Evolutionary conservation across 2,797 vertebrate genomes (phyloP).

Genomic region (Takifugu ocellatus): DNA sequence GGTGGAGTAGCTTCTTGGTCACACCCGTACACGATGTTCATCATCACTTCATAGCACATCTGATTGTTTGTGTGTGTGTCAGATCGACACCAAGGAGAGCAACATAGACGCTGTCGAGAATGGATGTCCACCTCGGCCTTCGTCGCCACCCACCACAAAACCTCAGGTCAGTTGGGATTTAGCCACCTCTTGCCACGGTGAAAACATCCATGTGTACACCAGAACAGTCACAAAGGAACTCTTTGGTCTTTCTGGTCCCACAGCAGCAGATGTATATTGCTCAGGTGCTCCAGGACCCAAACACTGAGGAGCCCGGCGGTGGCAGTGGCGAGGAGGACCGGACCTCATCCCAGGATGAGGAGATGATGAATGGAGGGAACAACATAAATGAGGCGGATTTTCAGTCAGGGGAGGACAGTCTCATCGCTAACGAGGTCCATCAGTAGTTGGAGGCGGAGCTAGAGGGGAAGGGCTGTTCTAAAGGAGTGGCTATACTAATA

Average conservation of each 20-base stretch:
- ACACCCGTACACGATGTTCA: no score
- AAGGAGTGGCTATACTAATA: conserved; percentile 3
- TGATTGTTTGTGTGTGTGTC: neutral
- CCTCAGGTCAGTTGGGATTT: conserved; percentile 49
- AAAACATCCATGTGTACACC: conserved; percentile 1
- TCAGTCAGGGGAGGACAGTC: conserved; percentile 98
- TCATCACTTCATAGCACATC: no score
- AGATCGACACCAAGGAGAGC: conserved; percentile 69
- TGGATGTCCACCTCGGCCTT: conserved; percentile 55
- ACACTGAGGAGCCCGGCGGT: conserved; percentile 79
- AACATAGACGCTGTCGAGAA: conserved; percentile 58
- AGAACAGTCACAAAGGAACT: conserved; percentile 13
- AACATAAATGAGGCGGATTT: conserved; percentile 95
- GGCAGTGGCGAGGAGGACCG: conserved; percentile 81
- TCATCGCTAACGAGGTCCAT: conserved; percentile 96
- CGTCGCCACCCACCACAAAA: conserved; percentile 58
- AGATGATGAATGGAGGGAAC: conserved; percentile 83
- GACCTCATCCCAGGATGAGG: conserved; percentile 88
- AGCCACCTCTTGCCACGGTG: neutral
- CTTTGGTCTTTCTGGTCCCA: neutral
- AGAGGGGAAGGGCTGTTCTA: conserved; percentile 41
- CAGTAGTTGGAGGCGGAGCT: conserved; percentile 75
- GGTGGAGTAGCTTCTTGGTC: conserved; percentile 18
- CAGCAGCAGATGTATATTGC: conserved; percentile 92
- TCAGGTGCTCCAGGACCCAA: conserved; percentile 94